phyloP scores from a whole-genome alignment of 2,797 vertebrate species.

The Falco berigora region DNA sequence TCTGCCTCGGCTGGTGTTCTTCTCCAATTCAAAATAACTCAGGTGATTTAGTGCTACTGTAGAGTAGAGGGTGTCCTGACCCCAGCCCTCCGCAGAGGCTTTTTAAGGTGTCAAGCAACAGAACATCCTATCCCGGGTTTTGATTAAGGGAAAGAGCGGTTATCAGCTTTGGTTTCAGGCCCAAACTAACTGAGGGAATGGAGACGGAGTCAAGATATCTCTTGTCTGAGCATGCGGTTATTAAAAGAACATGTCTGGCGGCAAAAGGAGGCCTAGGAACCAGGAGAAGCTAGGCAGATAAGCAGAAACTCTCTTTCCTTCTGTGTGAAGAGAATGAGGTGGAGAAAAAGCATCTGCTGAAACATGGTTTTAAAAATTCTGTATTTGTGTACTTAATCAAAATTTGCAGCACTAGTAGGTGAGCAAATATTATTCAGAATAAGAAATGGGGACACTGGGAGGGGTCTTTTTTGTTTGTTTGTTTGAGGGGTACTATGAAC shows the following conservation, averaged over 20 bases:
- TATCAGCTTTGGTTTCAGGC: background rate
- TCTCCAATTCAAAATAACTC: background rate
- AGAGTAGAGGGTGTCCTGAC: background rate
- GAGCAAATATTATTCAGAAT: background rate
- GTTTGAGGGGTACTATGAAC: background rate
- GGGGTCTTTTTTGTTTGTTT: background rate
- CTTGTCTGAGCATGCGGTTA: background rate
- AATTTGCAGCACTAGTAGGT: background rate
- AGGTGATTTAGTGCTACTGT: background rate
- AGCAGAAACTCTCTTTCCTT: background rate
- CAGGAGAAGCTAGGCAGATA: background rate
- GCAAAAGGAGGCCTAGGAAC: slow-evolving; percentile 2
- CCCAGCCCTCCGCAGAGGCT: background rate
- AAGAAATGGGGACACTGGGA: background rate
- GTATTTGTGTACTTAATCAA: background rate
- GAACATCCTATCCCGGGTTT: background rate
- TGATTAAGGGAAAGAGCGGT: background rate
- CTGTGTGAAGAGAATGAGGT: background rate
- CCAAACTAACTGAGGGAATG: background rate
- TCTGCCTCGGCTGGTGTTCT: background rate
- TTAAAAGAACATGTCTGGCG: slow-evolving; percentile 13
- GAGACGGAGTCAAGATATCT: background rate
- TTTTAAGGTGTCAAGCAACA: background rate
- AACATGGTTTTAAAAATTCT: background rate
- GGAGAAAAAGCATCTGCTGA: background rate